Evolutionary conservation across 2,113 vertebrate genomes (phyloP).

Genomic region (Motacilla tschutschensis): DNA sequence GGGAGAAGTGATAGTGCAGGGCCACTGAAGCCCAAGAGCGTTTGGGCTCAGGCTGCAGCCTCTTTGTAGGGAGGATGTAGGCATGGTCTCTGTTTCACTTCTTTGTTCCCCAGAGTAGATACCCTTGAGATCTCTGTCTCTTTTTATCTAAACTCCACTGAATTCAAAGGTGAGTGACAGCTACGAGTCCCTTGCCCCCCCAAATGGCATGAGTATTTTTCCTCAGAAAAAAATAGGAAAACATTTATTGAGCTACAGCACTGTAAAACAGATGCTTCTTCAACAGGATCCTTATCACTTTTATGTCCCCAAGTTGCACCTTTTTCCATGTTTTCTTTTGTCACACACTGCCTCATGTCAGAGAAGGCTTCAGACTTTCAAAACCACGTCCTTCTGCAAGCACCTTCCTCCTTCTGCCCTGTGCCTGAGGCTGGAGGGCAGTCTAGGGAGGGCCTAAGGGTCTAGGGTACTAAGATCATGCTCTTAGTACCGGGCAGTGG

Average conservation of each 20-base stretch:
- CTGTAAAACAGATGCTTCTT: background rate
- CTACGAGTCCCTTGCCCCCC: fast-evolving
- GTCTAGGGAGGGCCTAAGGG: background rate
- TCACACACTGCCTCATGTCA: background rate
- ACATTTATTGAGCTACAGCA: background rate
- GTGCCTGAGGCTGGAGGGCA: background rate
- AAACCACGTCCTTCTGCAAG: background rate
- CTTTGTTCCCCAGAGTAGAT: background rate
- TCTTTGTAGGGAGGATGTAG: background rate
- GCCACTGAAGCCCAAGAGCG: background rate
- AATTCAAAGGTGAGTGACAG: background rate
- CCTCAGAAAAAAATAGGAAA: background rate
- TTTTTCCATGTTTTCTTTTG: background rate
- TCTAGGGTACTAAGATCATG: no score
- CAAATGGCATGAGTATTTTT: background rate
- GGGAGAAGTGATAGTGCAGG: background rate
- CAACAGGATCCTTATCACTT: background rate
- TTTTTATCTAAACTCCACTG: background rate
- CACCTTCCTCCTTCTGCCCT: background rate
- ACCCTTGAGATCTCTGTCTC: background rate
- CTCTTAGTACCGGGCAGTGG: fast-evolving
- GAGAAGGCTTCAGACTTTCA: background rate
- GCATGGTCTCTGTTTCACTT: background rate
- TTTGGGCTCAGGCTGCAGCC: background rate
- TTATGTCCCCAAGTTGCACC: background rate